A percentile compares a stretch with the other conserved stretches of the same genome.
Conservation (phyloP, 2,797 vertebrate genomes). For the Microchirus variegatus region DNA sequence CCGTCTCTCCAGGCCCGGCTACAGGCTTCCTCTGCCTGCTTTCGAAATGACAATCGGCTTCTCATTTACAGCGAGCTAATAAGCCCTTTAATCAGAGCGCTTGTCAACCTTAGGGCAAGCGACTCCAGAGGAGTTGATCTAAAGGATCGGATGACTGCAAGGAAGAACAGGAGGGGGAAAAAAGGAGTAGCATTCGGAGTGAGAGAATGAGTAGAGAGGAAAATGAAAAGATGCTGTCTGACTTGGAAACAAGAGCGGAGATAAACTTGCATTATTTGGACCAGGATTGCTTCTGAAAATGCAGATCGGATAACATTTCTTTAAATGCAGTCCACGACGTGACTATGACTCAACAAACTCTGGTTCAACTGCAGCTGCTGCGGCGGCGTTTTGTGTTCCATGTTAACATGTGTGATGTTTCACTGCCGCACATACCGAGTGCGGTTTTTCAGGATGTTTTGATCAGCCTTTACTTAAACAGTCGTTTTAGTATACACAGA, state of each 20-base stretch:
- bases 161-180: constrained; percentile 33
- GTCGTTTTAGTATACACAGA: constrained; percentile 51
- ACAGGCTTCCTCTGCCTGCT: constrained; percentile 56
- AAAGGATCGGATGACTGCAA: constrained; percentile 68
- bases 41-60: constrained; percentile 70
- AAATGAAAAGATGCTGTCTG: constrained; percentile 46
- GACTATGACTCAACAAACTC: constrained; percentile 14
- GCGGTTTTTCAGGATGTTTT: constrained; percentile 60
- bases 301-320: constrained; percentile 8
- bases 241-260: constrained; percentile 35
- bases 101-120: constrained; percentile 66
- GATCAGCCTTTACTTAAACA: constrained; percentile 48
- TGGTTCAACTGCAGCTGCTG: too few species aligned
- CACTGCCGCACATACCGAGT: constrained; percentile 27
- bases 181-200: constrained; percentile 28
- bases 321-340: constrained; percentile 29
- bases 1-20: constrained; percentile 41
- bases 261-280: constrained; percentile 23
- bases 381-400: neutral
- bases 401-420: constrained; percentile 18
- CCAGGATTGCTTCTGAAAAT: neutral
- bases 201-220: constrained; percentile 37
- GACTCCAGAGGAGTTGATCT: constrained; percentile 66
- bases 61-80: constrained; percentile 73
- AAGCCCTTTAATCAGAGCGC: constrained; percentile 78